A percentile compares a stretch with the other conserved stretches of the same genome.
Evolutionary conservation across 2,888 invertebrate species (phyloP).

Genomic region (Amiota minor): DNA sequence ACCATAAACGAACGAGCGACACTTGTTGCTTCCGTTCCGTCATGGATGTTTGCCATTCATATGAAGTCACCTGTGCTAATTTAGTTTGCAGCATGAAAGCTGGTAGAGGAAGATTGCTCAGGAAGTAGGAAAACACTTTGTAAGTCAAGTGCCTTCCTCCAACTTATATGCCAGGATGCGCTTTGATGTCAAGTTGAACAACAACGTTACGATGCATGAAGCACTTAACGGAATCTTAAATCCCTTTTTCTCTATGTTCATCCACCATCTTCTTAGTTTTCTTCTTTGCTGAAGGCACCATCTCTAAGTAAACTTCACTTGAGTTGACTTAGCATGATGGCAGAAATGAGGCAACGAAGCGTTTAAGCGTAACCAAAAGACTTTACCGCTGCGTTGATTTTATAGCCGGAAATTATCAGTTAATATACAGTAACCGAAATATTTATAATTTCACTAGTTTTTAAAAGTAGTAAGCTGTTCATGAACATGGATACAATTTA

Average conservation of each 20-base stretch:
- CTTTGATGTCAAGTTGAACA: constrained; percentile 36
- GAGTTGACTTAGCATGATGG: neutral
- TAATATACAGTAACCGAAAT: neutral
- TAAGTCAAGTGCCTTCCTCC: constrained; percentile 5
- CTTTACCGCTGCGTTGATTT: constrained; percentile 16
- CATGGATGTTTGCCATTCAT: neutral
- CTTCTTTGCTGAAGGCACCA: neutral
- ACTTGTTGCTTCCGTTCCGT: constrained; percentile 26
- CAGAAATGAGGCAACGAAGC: neutral
- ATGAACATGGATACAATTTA: too few relatives aligned
- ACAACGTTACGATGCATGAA: neutral
- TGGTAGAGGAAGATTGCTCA: too few relatives aligned
- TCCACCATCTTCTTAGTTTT: neutral
- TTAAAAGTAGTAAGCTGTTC: too few relatives aligned
- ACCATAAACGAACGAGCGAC: constrained; percentile 31
- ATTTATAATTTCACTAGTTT: too few relatives aligned
- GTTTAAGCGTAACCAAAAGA: neutral
- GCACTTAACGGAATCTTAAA: neutral
- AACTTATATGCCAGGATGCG: constrained; percentile 33
- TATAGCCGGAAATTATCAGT: constrained; percentile 17
- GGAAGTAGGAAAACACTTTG: neutral
- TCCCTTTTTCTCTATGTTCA: neutral
- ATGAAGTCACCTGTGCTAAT: constrained; percentile 15
- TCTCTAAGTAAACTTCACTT: neutral
- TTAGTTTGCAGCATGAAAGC: constrained; percentile 37